Conservation (phyloP, 2,888 invertebrate species). For the Thera britannica region DNA sequence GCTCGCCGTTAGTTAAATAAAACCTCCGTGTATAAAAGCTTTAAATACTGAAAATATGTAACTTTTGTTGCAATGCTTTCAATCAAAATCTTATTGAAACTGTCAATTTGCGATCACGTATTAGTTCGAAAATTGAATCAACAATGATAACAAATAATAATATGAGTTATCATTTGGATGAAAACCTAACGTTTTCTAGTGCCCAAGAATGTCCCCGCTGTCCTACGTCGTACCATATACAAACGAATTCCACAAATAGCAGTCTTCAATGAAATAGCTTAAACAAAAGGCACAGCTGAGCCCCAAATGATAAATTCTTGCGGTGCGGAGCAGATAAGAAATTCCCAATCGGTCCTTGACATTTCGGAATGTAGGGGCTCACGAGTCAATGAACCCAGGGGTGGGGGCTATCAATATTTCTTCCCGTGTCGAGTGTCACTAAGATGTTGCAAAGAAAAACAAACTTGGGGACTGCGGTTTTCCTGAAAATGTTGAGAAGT, state of each 20-base stretch:
- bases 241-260: slow-evolving; percentile 11
- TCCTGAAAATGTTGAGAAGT: too few species aligned
- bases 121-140: too few species aligned
- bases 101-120: too few species aligned
- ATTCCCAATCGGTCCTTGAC: slow-evolving; percentile 32
- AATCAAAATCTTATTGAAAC: too few species aligned
- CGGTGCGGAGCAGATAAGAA: slow-evolving; percentile 22
- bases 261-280: slow-evolving; percentile 20
- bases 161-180: background rate
- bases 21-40: background rate
- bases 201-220: background rate
- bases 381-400: slow-evolving; percentile 25
- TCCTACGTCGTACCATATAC: background rate
- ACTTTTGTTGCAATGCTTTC: too few species aligned
- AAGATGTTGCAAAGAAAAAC: slow-evolving; percentile 6
- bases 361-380: slow-evolving; percentile 24
- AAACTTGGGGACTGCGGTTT: background rate
- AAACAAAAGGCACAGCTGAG: slow-evolving; percentile 18
- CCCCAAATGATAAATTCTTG: slow-evolving; percentile 26
- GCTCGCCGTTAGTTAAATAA: slow-evolving; percentile 11
- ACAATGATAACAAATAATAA: too few species aligned
- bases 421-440: slow-evolving; percentile 15
- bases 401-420: slow-evolving; percentile 25
- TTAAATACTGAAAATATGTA: background rate
- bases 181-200: background rate